Percentiles rank a stretch among this genome's conserved stretches.
These are phyloP conservation scores for Sebastes variabilis DNA, from an alignment of 2,797 vertebrate genomes.

Conservation along the genomic window DNA sequence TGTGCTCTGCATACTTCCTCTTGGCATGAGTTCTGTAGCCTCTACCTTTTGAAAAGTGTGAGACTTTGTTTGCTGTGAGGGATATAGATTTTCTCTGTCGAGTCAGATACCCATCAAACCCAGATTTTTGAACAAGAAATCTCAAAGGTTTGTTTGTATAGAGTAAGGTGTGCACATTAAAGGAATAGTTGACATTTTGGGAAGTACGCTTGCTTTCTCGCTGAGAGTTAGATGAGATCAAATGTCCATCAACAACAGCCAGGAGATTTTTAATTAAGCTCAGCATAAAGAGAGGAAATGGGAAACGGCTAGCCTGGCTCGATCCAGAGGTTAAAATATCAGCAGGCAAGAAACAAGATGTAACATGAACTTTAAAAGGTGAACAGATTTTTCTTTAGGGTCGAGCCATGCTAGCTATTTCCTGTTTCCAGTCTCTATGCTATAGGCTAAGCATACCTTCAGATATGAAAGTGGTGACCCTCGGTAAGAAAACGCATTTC, in stretches of 20 bases:
- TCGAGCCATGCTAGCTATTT: neutral
- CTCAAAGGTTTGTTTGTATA: neutral
- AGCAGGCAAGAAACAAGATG: neutral
- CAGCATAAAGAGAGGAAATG: neutral
- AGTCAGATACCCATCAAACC: conserved; percentile 24
- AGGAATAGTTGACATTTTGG: neutral
- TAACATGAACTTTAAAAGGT: neutral
- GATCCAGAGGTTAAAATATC: neutral
- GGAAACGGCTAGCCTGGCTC: neutral
- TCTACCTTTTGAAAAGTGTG: conserved; percentile 30
- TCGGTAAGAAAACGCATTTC: neutral
- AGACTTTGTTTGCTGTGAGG: conserved; percentile 45
- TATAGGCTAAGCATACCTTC: neutral
- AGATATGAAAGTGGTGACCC: neutral
- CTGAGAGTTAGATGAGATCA: neutral
- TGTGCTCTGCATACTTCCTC: conserved; percentile 50
- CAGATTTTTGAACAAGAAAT: conserved; percentile 20
- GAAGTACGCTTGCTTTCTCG: neutral
- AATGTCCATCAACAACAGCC: neutral
- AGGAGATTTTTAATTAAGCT: neutral
- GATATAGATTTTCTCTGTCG: conserved; percentile 53
- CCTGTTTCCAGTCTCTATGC: neutral
- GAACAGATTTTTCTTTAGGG: neutral
- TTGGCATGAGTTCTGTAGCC: conserved; percentile 45
- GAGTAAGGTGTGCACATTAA: conserved; percentile 5